Evolutionary conservation across 2,888 invertebrate genomes (phyloP).

Genomic region (Mesorhabditis sp.): DNA sequence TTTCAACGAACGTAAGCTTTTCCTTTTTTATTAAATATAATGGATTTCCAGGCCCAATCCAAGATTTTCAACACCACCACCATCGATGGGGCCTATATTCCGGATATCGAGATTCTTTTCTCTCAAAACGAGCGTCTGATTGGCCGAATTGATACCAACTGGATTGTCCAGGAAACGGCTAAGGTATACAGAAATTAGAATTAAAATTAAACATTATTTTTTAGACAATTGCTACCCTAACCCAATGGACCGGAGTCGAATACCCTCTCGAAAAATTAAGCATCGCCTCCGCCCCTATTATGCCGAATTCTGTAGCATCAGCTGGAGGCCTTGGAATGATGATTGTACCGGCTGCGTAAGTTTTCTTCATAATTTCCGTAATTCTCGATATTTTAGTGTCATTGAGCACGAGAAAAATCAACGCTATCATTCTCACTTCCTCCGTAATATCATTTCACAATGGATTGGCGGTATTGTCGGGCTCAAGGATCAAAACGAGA

Average conservation of each 20-base stretch:
- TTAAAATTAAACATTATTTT: background rate
- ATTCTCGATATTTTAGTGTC: background rate
- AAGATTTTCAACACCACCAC: background rate
- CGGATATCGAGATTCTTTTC: constrained; percentile 1
- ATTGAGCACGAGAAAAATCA: background rate
- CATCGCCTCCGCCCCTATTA: background rate
- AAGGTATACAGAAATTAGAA: background rate
- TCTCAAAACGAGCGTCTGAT: background rate
- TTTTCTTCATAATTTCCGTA: background rate
- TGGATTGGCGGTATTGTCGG: constrained; percentile 6
- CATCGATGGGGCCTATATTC: background rate
- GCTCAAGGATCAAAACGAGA: background rate
- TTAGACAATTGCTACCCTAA: background rate
- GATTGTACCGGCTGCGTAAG: background rate
- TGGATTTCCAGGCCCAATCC: background rate
- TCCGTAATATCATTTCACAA: background rate
- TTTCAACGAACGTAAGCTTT: background rate
- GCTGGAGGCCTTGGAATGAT: background rate
- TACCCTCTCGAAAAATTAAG: background rate
- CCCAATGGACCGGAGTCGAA: background rate
- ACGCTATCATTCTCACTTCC: background rate
- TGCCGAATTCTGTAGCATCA: background rate
- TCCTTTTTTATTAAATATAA: background rate
- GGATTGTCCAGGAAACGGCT: background rate
- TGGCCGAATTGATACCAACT: background rate